Base-by-base conservation (phyloP, 2,888 invertebrate species). In the Orthosia gothica region DNA sequence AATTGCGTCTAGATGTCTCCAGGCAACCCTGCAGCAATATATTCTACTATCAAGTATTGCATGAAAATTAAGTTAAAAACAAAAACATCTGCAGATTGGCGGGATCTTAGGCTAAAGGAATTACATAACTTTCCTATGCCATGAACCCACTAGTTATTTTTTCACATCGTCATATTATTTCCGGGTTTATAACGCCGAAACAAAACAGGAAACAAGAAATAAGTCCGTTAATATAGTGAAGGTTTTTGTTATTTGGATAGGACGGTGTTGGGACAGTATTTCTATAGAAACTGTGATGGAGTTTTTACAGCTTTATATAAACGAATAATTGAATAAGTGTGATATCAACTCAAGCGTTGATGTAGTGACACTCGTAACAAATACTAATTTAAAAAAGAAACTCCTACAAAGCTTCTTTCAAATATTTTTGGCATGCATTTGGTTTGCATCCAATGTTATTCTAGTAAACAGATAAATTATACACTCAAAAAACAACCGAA, bases 71-170 rank as follows among this genome's bases (percentile, higher is more conserved):
- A 40, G 40, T 40, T 9, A 7, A 40, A 40, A 40, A 1, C 1
- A 40, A 9, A 40, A 40, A 40, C 9, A 40, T 40, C 40, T 40
- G 40, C 40, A 40, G 40, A 40, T 40, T 40, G 9, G 40, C 7
- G 9, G 40, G 40, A 40, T 9, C 40, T 40, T 9, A 40, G 40
- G 40, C 40, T 40, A 40, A 40, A 84, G 84, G 88, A 88, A 87
- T 88, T 88, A 89, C 83, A 83, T 72, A 83, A 72, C 77, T 74
- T 73, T 57, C 47, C 52, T 70, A 68, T 70, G 69, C 57, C 32
- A 57, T 66, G 74, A 64, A 70, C 58, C 62, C 73, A 58, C 64
- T 70, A 64, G 66, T 77, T 74, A 77, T 80, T 80, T 76, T 68
- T 83, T 47, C 65, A 69, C 68, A 66, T 66, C 59, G 62, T 80